Base-by-base conservation (phyloP, 2,113 vertebrate species). In the Poeciliopsis occidentalis region DNA sequence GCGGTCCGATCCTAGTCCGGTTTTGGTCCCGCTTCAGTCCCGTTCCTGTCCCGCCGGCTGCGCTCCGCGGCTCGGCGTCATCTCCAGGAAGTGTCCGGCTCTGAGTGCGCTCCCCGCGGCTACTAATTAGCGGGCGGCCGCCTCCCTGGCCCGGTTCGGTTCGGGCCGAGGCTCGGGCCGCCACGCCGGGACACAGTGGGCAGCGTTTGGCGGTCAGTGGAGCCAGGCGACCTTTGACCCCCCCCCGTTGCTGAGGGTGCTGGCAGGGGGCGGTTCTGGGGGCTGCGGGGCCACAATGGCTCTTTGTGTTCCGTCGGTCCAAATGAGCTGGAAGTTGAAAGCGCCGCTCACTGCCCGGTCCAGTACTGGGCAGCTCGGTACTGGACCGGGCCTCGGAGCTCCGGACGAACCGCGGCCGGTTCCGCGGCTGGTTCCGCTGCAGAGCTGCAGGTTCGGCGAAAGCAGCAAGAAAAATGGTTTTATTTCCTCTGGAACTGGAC, bases 221-320 rank as follows among this genome's bases (percentile, higher is more conserved):
- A 96, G 96, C 95, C 96, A 95, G 95, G 93, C 94, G 95, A 97
- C 97, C 97, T 98, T 96, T 98, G 97, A 96, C 97, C 95, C 95
- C n/a, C 92, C 92, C 91, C 89, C 30, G 62, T 26, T 76, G 41
- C 82, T 32, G 66, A 73, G n/a, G 73, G 69, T 68, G 82, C 31
- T 3, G 47, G 51, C 32, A 5, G 60, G 8, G 3, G 32, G 24
- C 2, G 22, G 64, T 57, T 67, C 10, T 3, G 22, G 17, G 47
- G 66, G 74, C 76, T 39, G 64, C 68, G 76, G 84, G 73, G 90
- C 91, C 88, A 98, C 96, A 98, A 97, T 96, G 92, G 95, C 85
- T 95, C 94, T 95, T 97, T 98, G 96, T 98, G 88, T 91, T 75
- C 85, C 69, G 92, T 89, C 93, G 92, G 94, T 93, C 94, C 94